Evolutionary conservation across 1,140 invertebrate species (phyloP), one percentile per base, ranked within the genome.

Genomic region (Tetramorium simillimum): DNA sequence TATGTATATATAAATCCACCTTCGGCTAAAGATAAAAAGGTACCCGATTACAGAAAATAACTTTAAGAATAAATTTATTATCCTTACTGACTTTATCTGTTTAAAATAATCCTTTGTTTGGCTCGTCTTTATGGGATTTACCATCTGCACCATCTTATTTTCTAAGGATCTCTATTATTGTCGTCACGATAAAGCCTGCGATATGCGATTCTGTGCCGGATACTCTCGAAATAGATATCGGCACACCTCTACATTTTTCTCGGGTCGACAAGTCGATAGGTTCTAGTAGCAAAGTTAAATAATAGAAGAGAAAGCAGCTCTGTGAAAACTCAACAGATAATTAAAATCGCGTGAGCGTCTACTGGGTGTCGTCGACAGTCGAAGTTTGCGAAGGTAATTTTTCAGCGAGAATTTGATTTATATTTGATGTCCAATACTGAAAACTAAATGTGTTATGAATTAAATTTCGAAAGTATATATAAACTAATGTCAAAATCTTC

Each of bases 261-360:
- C 53, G 28, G 16, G 24, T 84, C n/a, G 40, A 49, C 40, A 60
- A 73, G 80, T 73, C 67, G 24, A 82, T 60, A 73, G 18, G 2
- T 84, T 75, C 43, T 60, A 40, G n/a, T 75, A 73, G 73, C n/a
- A 40, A 73, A 73, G 53, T 49, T 84, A 84, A 84, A 75, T 84
- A 73, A 84, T 84, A 75, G 40, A 84, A 73, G 18, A 84, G 67
- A 73, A 75, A 33, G 40, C 46, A 73, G 24, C 18, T 84, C 3
- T 21, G 28, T 75, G 69, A 75, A n/a, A 60, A n/a, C 4, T 84
- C 24, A 75, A 60, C 24, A 12, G 53, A 84, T 75, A 84, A 84
- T 75, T 60, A 84, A 73, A 84, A 84, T 84, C 9, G 40, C 14
- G 7, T 73, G 43, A 40, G 53, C 14, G 3, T 82, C 53, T 70